These are phyloP conservation scores for Chaitophorus viminalis DNA, from an alignment of 2,888 invertebrate genomes.

Conservation along the genomic window DNA sequence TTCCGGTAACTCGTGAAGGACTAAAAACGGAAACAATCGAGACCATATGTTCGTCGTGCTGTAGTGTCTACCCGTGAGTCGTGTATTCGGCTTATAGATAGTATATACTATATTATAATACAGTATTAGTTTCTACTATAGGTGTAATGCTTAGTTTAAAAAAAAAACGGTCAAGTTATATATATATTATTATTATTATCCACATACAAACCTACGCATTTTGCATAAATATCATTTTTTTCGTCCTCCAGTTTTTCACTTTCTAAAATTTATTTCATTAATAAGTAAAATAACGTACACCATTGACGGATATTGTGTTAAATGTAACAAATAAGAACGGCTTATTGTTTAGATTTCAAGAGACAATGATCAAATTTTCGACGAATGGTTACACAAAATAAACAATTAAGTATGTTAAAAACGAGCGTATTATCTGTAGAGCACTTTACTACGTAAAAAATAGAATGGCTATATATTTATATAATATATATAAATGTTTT, in stretches of 20 bases:
- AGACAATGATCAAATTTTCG: neutral
- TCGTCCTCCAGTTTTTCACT: conserved; percentile 31
- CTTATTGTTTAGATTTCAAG: neutral
- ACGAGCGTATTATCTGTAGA: neutral
- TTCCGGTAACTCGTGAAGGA: neutral
- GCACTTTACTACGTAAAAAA: neutral
- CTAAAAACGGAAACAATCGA: neutral
- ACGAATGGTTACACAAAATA: neutral
- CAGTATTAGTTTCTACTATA: neutral
- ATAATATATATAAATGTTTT: neutral
- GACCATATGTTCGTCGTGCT: conserved; percentile 40
- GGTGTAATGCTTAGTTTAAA: neutral
- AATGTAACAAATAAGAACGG: neutral
- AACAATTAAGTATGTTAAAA: neutral
- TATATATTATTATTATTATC: neutral
- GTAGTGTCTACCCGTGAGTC: neutral
- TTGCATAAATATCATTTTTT: conserved; percentile 27
- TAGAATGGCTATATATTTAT: neutral
- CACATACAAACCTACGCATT: conserved; percentile 12
- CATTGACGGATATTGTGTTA: neutral
- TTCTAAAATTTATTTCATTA: conserved; percentile 12
- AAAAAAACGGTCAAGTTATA: conserved; percentile 1
- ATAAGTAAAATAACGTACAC: neutral
- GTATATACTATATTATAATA: neutral
- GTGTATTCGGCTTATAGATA: neutral